These are phyloP conservation scores for Apotomis turbidana DNA, from an alignment of 2,888 invertebrate species.

Conservation along the genomic window DNA sequence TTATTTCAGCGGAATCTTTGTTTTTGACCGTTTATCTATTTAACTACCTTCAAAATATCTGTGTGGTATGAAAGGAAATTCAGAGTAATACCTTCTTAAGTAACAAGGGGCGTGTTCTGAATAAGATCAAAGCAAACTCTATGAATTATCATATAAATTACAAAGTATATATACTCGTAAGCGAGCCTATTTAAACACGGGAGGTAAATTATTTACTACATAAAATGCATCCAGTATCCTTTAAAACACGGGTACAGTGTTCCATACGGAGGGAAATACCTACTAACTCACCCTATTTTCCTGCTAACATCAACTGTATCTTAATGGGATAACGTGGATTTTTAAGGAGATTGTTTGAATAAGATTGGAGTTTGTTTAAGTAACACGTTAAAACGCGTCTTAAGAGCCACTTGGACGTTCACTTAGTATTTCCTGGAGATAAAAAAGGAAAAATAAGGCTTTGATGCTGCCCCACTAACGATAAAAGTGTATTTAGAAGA, in stretches of 20 bases:
- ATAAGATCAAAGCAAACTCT: constrained; percentile 8
- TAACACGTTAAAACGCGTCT: neutral
- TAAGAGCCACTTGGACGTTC: constrained; percentile 2
- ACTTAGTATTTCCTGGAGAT: constrained; percentile 2
- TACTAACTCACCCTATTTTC: neutral
- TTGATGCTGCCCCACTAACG: neutral
- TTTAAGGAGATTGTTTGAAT: neutral
- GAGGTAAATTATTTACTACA: constrained; percentile 43
- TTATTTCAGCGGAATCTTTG: too few relatives aligned
- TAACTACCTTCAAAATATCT: neutral
- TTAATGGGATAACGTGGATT: neutral
- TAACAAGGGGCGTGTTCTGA: constrained; percentile 3
- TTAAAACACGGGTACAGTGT: neutral
- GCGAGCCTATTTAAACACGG: constrained; percentile 45
- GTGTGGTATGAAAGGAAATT: neutral
- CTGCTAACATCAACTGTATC: neutral
- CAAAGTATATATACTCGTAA: constrained; percentile 48
- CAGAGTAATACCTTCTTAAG: neutral
- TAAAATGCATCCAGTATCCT: constrained; percentile 29
- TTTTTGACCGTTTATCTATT: too few relatives aligned
- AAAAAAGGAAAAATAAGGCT: constrained; percentile 5
- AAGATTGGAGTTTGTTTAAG: neutral
- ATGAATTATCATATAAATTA: constrained; percentile 46
- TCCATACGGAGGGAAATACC: neutral
- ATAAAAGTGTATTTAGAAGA: neutral